Base-by-base conservation (phyloP, 2,113 vertebrate species). In the Forbesichthys papilliferus region DNA sequence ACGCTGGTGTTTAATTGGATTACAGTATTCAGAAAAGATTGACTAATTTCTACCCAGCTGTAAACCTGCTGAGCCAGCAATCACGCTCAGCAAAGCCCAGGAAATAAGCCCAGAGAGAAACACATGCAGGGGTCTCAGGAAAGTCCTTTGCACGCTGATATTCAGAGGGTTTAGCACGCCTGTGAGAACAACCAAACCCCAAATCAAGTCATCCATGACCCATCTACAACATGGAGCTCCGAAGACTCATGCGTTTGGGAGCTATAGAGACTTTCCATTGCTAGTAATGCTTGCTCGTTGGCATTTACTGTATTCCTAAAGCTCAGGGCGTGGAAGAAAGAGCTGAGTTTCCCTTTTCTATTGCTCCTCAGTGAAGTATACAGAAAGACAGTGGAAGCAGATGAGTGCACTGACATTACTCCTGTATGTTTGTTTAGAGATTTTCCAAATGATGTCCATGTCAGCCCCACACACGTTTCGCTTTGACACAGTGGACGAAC, bases 401-500 rank as follows among this genome's bases (percentile, higher is more conserved):
- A 71, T 88, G 73, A 68, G 62, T 64, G 62, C 62, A 52, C 74
- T 79, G 72, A 69, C 78, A 77, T 78, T 78, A 27, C 27, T 64
- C 61, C 81, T 65, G 53, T 72, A 82, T 80, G 76, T 72, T 83
- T 77, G 75, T 81, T 81, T 80, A 70, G 81, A 46, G 75, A 73
- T 56, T 14, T 55, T 85, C 82, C 71, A 76, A 85, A 88, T 86
- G 82, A 88, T 79, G 78, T 86, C 82, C 64, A 59, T 79, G 88
- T 82, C 84, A 74, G 84, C 74, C 71, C 73, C 76, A 90, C 90
- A 90, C 90, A 89, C 87, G 87, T 91, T 90, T 87, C 66, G 60
- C 87, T 84, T 84, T 67, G 80, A 83, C 61, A 49, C 70, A 51
- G 67, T 80, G 82, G 66, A 74, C 80, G 56, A 61, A 78, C 81